A percentile compares a stretch with the other conserved stretches of the same genome.
These are phyloP conservation scores for Zhuqinia jingwanae DNA, from an alignment of 2,888 invertebrate species.

Conservation along the genomic window DNA sequence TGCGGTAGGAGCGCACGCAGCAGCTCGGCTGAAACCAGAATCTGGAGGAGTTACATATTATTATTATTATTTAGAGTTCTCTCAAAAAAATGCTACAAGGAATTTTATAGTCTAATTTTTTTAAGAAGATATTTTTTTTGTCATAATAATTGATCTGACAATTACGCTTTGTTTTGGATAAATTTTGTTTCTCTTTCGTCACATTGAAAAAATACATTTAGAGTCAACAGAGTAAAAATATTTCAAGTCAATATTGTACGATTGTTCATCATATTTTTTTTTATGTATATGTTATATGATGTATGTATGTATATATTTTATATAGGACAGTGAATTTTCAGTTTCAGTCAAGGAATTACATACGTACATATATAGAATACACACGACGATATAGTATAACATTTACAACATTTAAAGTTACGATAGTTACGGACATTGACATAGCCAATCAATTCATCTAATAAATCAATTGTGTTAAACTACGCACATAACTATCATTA, in stretches of 20 bases:
- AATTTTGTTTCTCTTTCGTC: constrained; percentile 63
- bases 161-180: constrained; percentile 12
- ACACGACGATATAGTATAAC: not conserved
- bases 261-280: not conserved
- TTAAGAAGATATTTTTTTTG: too few species aligned
- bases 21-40: constrained; percentile 13
- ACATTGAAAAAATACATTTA: constrained; percentile 76
- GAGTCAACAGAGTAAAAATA: constrained; percentile 71
- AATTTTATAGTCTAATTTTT: not conserved
- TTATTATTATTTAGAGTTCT: too few species aligned
- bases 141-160: not conserved
- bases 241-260: constrained; percentile 63
- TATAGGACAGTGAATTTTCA: constrained; percentile 48
- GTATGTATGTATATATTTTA: constrained; percentile 22
- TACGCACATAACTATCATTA: not conserved
- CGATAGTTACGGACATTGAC: not conserved
- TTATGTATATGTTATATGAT: too few species aligned
- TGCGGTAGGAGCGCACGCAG: not conserved
- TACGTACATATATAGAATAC: not conserved
- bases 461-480: not conserved
- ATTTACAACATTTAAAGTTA: not conserved
- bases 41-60: not conserved
- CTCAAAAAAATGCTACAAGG: not conserved
- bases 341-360: constrained; percentile 54
- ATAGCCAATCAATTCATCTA: not conserved